Conservation (phyloP, 30 jellyfish, hydroid and myxozoan genomes). For the Hydractinia echinata region DNA sequence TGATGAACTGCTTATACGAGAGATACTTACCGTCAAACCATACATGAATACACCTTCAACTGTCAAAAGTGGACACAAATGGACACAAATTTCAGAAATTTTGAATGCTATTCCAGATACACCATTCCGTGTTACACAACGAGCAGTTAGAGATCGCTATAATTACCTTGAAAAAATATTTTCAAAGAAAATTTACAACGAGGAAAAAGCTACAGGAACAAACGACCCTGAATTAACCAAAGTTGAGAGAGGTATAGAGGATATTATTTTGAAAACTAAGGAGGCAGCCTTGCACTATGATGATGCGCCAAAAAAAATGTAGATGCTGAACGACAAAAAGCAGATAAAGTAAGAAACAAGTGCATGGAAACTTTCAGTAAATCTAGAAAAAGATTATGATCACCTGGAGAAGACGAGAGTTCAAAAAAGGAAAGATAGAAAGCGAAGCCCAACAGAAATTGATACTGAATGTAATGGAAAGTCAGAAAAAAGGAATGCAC, state of each 20-base stretch:
- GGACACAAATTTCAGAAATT: conserved; percentile 31
- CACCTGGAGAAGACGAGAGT: no score
- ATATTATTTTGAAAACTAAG: conserved; percentile 6
- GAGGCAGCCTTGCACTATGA: no score
- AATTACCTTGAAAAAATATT: conserved; percentile 10
- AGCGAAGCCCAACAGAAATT: not conserved
- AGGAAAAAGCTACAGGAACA: conserved; percentile 22
- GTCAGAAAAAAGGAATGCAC: no score
- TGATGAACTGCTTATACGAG: conserved; percentile 18
- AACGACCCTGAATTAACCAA: conserved; percentile 4
- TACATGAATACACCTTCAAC: conserved; percentile 4
- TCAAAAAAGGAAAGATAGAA: no score
- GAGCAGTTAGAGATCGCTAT: conserved; percentile 30
- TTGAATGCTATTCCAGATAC: conserved; percentile 19
- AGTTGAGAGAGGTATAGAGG: conserved; percentile 7
- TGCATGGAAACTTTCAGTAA: conserved; percentile 21
- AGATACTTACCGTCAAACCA: conserved; percentile 21
- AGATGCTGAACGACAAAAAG: conserved; percentile 5
- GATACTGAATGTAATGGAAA: no score
- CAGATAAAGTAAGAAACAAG: conserved; percentile 13
- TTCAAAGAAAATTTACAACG: not conserved
- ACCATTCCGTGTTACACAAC: conserved; percentile 15
- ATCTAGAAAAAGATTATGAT: not conserved
- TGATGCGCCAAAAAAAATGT: no score
- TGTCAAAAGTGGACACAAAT: conserved; percentile 21